These are phyloP conservation scores for Choloepus hoffmanni DNA, from an alignment of 2,113 vertebrate species.

Conservation along the genomic window DNA sequence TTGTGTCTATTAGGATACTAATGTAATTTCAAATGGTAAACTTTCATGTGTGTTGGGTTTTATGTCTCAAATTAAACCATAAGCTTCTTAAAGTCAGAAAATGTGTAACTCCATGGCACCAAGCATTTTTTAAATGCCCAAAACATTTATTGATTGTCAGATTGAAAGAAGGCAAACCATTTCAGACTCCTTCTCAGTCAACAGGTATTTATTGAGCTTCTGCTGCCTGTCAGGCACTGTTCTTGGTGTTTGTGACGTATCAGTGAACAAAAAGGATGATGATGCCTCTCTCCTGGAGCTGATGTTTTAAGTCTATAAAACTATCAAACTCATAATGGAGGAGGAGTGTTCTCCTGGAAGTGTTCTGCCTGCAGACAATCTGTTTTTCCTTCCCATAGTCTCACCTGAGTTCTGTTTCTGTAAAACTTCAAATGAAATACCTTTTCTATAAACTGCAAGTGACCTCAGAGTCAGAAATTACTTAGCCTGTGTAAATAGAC, in stretches of 20 bases:
- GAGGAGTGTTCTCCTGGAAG: not conserved
- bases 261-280: not conserved
- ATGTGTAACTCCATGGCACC: not conserved
- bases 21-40: not conserved
- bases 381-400: conserved; percentile 14
- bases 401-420: conserved; percentile 47
- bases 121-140: not conserved
- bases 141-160: not conserved
- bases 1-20: not conserved
- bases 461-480: conserved; percentile 74
- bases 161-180: not conserved
- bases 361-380: not conserved
- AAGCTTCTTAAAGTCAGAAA: not conserved
- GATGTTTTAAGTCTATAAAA: not conserved
- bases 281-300: not conserved
- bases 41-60: not conserved
- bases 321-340: not conserved
- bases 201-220: not conserved
- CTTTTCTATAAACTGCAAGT: conserved; percentile 67
- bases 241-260: not conserved
- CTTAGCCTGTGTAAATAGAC: conserved; percentile 70
- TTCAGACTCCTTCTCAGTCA: not conserved
- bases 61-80: not conserved
- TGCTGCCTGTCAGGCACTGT: not conserved
- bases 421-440: conserved; percentile 44